phyloP scores from a whole-genome alignment of 2,113 vertebrate species.

The Zonotrichia leucophrys region DNA sequence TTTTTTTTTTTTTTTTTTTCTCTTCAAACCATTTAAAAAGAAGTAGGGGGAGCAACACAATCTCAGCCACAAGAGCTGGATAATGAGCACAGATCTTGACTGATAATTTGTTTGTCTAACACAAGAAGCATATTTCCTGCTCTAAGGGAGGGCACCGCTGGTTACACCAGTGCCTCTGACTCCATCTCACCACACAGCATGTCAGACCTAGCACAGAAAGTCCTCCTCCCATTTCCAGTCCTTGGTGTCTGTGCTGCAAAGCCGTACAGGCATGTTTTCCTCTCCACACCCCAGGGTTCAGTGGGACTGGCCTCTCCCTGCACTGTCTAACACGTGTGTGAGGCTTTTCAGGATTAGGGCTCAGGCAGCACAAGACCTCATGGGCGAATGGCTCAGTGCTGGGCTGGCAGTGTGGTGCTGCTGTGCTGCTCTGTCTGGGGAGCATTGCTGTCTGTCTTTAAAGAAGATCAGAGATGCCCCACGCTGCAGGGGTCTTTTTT shows the following conservation, averaged over 20 bases:
- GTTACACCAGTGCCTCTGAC: background rate
- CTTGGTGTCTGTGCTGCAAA: background rate
- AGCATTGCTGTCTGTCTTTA: background rate
- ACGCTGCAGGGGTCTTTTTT: background rate
- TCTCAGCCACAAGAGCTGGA: background rate
- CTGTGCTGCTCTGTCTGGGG: background rate
- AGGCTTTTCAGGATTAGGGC: conserved; percentile 12
- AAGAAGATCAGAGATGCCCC: conserved; percentile 8
- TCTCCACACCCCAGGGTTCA: background rate
- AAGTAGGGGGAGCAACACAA: background rate
- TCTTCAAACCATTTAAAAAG: background rate
- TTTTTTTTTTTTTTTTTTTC: no score
- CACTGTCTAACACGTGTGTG: background rate
- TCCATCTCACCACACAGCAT: background rate
- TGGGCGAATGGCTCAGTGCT: background rate
- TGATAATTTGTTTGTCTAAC: conserved; percentile 41
- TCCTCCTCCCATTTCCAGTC: background rate
- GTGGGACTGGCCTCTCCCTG: background rate
- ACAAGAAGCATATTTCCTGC: background rate
- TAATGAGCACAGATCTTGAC: background rate
- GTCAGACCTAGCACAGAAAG: background rate
- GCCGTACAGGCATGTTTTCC: background rate
- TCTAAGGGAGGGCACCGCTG: background rate
- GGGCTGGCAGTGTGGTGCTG: background rate
- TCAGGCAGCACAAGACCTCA: background rate